These are phyloP conservation scores for Adela reaumurella DNA, from an alignment of 2,888 invertebrate species.

Conservation along the genomic window DNA sequence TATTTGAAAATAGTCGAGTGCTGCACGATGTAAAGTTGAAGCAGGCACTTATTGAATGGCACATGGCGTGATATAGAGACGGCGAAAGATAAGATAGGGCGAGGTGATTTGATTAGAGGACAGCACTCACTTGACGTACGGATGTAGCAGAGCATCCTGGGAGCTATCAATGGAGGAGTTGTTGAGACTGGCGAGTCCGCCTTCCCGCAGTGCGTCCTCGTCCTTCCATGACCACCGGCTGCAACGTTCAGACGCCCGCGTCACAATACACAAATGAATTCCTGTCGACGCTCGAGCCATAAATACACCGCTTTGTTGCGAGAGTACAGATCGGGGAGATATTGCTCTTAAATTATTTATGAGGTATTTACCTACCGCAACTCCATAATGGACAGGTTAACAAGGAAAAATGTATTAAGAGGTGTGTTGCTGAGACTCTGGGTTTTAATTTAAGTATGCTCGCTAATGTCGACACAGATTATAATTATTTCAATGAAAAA, in stretches of 20 bases:
- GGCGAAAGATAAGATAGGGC: too few relatives aligned
- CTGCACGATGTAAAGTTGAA: too few relatives aligned
- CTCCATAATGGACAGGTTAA: background rate
- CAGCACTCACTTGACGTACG: constrained; percentile 64
- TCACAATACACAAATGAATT: background rate
- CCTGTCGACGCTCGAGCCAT: background rate
- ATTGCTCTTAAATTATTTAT: background rate
- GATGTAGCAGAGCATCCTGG: constrained; percentile 65
- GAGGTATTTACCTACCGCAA: background rate
- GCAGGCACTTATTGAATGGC: too few relatives aligned
- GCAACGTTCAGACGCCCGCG: constrained; percentile 13
- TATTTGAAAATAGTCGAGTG: too few relatives aligned
- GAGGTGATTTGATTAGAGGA: too few relatives aligned
- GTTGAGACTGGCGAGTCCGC: background rate
- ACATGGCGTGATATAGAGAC: too few relatives aligned
- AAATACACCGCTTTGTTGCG: background rate
- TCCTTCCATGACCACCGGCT: constrained; percentile 74
- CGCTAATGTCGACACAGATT: too few relatives aligned
- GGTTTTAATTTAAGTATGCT: too few relatives aligned
- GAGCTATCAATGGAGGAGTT: constrained; percentile 23
- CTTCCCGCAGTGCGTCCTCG: constrained; percentile 21
- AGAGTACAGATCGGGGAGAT: background rate
- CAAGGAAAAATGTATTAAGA: background rate
- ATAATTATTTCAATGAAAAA: too few relatives aligned
- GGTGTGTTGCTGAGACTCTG: too few relatives aligned